These are phyloP conservation scores for Ptiloglossa arizonensis DNA, from an alignment of 1,140 invertebrate genomes.

Conservation along the genomic window DNA sequence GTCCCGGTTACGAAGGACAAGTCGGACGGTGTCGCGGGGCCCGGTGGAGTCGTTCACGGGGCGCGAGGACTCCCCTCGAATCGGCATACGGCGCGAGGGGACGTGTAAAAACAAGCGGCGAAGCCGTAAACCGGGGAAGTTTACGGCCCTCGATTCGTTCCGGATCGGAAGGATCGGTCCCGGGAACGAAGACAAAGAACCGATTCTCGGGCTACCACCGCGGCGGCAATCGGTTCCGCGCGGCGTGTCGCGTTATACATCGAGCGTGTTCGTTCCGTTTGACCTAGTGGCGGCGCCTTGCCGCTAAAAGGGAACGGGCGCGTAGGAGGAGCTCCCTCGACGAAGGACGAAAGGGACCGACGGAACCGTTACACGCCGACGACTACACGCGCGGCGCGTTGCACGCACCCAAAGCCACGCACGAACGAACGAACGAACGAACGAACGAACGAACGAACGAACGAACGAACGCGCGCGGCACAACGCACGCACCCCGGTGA, in stretches of 20 bases:
- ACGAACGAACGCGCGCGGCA: conserved; percentile 41
- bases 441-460: too few relatives aligned
- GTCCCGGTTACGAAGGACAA: too few relatives aligned
- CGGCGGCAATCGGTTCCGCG: not conserved
- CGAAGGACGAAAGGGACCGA: conserved; percentile 38
- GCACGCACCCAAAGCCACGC: conserved; percentile 49
- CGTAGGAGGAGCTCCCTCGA: conserved; percentile 36
- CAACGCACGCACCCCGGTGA: conserved; percentile 65
- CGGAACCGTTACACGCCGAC: conserved; percentile 39
- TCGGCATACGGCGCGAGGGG: not conserved
- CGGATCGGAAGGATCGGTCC: not conserved
- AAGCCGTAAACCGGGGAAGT: not conserved
- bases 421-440: too few relatives aligned
- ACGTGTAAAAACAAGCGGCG: not conserved
- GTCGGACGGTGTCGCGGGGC: not conserved
- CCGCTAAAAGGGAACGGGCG: conserved; percentile 25
- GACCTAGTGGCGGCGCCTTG: conserved; percentile 59
- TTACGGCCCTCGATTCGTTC: conserved; percentile 37
- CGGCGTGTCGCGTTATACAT: conserved; percentile 31
- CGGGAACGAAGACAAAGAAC: conserved; percentile 19
- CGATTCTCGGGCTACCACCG: conserved; percentile 15
- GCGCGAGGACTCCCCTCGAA: conserved; percentile 16
- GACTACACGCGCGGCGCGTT: conserved; percentile 62
- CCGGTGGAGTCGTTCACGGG: not conserved
- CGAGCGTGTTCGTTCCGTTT: conserved; percentile 61